Base-by-base conservation (phyloP, 2,797 vertebrate genomes). In the Myoxocephalus aenaeus region DNA sequence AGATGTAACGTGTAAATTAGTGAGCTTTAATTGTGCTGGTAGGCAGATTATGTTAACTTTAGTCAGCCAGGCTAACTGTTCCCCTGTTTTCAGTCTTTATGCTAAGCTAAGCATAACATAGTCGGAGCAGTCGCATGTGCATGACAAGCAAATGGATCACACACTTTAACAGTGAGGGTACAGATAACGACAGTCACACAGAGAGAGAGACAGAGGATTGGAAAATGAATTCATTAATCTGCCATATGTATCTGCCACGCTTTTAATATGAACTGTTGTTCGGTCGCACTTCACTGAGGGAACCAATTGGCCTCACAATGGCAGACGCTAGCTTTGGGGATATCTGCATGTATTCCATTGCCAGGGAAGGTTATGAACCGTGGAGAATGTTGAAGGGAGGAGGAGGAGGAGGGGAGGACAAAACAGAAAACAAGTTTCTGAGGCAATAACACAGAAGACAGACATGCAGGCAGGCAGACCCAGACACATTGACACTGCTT, bases 181-280 rank as follows among this genome's bases (percentile, higher is more conserved):
- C 34, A 36, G 65, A 82, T 32, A 80, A 70, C 13, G 29, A 65
- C 25, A 80, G 44, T 59, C 62, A 71, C 25, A 76, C 20, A 40
- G 14, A 64, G 27, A 56, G 25, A 56, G 54, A 29, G 7, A 69
- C 62, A 78, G 32, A 38, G 46, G 40, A 42, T 42, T 13, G 59
- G 79, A 75, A 72, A 27, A 87, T 83, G 58, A 0, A 79, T 80
- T 82, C 50, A 77, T 84, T 85, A 67, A 86, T 87, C 80, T 85
- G 69, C 66, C 67, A 51, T 64, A 54, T 53, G 38, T 82, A 77
- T 79, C 81, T 83, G 76, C 72, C 79, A 59, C 36, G 42, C 20
- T 74, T 73, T 82, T 85, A 73, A 90, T 84, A 68, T 75, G 63
- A 90, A 82, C 70, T 76, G 86, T 83, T 86, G 84, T 87, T 89